phyloP scores from a whole-genome alignment of 2,113 vertebrate genomes.

The Caranx melampygus region DNA sequence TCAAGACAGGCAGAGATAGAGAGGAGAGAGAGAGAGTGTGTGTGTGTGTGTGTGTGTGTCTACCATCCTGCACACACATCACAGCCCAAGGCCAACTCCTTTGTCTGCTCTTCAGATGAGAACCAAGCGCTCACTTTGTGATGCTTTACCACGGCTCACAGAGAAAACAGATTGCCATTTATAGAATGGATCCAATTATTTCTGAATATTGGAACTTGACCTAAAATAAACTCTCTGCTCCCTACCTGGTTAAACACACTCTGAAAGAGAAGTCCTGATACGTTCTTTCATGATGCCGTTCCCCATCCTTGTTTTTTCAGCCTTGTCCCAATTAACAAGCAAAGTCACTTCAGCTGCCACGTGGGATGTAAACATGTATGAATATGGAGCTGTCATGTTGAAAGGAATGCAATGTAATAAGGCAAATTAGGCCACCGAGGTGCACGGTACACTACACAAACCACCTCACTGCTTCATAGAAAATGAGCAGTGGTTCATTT shows the following conservation, averaged over 20 bases:
- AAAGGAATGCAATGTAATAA: background rate
- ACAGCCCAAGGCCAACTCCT: slow-evolving; percentile 58
- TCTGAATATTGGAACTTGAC: slow-evolving; percentile 57
- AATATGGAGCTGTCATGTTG: background rate
- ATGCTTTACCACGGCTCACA: slow-evolving; percentile 32
- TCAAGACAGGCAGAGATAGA: background rate
- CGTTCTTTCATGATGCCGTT: background rate
- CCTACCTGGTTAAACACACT: slow-evolving; percentile 19
- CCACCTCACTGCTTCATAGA: background rate
- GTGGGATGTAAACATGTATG: background rate
- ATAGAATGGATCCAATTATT: slow-evolving; percentile 66
- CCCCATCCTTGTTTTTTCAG: background rate
- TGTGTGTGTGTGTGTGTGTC: slow-evolving; percentile 12
- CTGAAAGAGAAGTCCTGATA: background rate
- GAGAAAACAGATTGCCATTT: slow-evolving; percentile 55
- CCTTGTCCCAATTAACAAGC: background rate
- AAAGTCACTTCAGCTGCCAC: background rate
- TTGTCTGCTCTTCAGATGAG: slow-evolving; percentile 58
- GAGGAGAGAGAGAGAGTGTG: background rate
- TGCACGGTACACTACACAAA: background rate
- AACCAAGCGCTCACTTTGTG: slow-evolving; percentile 45
- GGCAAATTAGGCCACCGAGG: background rate
- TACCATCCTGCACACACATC: slow-evolving; percentile 39
- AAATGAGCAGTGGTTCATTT: background rate
- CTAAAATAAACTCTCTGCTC: slow-evolving; percentile 48